phyloP scores from a whole-genome alignment of 2,888 invertebrate species.

The Platycnemis pennipes region DNA sequence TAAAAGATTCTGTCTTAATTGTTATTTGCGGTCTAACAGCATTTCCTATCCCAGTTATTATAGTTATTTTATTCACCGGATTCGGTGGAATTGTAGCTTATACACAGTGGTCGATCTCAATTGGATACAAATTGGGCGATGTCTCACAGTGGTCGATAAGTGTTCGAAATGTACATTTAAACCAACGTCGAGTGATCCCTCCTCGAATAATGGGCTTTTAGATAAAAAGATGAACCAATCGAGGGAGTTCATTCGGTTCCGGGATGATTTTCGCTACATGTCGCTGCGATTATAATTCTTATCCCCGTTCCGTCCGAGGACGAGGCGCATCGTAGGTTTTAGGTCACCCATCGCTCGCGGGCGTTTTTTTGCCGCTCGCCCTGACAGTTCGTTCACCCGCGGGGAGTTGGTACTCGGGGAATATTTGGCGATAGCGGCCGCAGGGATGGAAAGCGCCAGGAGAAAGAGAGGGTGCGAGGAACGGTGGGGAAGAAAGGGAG shows the following conservation, averaged over 20 bases:
- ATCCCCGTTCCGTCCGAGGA: not conserved
- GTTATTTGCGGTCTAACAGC: no score
- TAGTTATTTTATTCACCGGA: no score
- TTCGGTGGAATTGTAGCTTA: no score
- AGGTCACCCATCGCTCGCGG: not conserved
- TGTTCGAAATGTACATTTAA: no score
- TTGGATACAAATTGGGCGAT: no score
- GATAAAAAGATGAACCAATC: not conserved
- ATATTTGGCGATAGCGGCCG: not conserved
- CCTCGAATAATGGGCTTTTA: no score
- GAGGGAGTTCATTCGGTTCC: not conserved
- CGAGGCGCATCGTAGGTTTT: no score
- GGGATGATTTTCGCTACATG: not conserved
- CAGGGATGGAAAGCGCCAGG: not conserved
- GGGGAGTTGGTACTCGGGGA: not conserved
- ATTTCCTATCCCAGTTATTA: no score
- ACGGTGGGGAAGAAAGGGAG: not conserved
- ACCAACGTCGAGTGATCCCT: no score
- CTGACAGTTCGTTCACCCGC: slow-evolving; percentile 42
- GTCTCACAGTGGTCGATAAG: no score
- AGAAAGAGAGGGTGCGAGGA: not conserved
- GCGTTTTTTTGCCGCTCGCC: not conserved
- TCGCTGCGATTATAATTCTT: not conserved
- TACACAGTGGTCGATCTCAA: no score
- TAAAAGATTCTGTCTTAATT: no score